Evolutionary conservation across 2,113 vertebrate species (phyloP), one percentile per base, ranked within the genome.

Genomic region (Ammospiza caudacuta): DNA sequence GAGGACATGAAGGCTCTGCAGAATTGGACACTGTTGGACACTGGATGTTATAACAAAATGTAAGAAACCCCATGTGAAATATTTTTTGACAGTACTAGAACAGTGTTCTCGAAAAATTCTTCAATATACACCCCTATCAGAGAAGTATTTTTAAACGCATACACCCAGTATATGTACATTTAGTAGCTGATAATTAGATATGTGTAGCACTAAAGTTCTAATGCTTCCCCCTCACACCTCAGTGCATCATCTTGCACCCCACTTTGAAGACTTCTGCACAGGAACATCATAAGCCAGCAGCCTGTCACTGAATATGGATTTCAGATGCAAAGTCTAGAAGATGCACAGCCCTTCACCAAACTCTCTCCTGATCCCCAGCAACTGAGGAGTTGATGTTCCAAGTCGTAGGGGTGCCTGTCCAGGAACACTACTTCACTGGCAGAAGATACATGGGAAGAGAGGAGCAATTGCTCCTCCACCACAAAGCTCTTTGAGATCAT

Each of bases 361-460:
- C 9, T 13, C 7, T 24, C 20, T 70, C 15, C 31, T n/a, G 10
- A 5, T 12, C 27, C 19, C 15, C 24, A 44, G 44, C 8, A 49
- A 28, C 55, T 21, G 29, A 24, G 21, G 39, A 64, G n/a, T 8
- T 63, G 15, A n/a, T 18, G 3, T 31, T 69, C 18, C 9, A 19
- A 52, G 12, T 58, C 55, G 24, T 39, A 54, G 20, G 7, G 37
- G 17, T 37, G 10, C 18, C 37, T 63, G 35, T 70, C 35, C 57
- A 63, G 46, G 58, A 61, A 21, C 20, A n/a, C 7, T 96, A n/a
- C 7, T 96, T 80, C 97, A 98, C 46, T 98, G 84, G 12, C 97
- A 79, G 61, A 96, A 95, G 5, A 98, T 33, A 59, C 12, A 44
- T 96, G 98, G 95, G 43, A 98, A 94, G 29, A 91, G 52, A 55